Evolutionary conservation across 2,113 vertebrate species (phyloP).

Genomic region (Diadophis punctatus): DNA sequence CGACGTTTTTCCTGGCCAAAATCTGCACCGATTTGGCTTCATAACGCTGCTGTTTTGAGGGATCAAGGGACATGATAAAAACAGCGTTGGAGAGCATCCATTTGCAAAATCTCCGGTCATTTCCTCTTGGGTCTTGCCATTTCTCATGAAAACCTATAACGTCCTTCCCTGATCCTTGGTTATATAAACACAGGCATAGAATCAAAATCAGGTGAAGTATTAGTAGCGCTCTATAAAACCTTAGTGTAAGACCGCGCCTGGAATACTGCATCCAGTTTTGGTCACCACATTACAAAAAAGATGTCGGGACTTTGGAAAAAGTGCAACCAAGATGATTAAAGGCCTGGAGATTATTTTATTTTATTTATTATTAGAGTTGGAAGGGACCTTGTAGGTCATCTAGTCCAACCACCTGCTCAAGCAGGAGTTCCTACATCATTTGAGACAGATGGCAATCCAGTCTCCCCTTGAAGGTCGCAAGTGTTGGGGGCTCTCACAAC

Average conservation of each 20-base stretch:
- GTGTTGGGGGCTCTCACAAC: no score
- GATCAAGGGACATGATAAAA: not conserved
- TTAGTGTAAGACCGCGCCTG: not conserved
- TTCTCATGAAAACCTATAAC: not conserved
- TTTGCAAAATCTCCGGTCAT: not conserved
- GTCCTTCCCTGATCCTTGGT: not conserved
- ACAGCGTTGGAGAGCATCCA: not conserved
- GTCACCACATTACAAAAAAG: not conserved
- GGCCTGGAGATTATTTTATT: not conserved
- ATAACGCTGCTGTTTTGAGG: not conserved
- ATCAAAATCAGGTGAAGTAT: not conserved
- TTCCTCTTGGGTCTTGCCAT: not conserved
- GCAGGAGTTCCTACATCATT: no score
- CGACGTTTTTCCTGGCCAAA: not conserved
- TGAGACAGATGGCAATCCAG: no score
- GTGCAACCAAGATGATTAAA: not conserved
- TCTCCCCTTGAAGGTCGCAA: no score
- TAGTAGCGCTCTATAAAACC: not conserved
- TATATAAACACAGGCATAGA: not conserved
- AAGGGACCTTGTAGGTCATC: no score
- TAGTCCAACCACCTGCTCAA: no score
- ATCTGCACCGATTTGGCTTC: not conserved
- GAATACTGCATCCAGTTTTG: not conserved
- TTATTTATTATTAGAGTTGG: no score
- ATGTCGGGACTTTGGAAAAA: not conserved